Evolutionary conservation across 1,140 invertebrate species (phyloP), one percentile per base, ranked within the genome.

Genomic region (Drosophila novamexicana): DNA sequence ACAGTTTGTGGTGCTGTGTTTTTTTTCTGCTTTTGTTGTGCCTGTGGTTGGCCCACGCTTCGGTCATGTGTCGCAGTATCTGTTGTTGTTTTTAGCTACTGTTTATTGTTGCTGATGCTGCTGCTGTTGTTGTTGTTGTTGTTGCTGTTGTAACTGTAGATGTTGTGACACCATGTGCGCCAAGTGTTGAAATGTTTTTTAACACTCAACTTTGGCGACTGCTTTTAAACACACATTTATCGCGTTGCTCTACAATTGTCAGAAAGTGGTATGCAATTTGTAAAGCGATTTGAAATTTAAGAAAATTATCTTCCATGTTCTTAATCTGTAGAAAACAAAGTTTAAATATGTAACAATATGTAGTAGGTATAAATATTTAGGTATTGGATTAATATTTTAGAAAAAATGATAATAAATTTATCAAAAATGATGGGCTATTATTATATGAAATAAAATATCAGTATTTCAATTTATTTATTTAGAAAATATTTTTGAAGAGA

Each of bases 131-230:
- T 70, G 69, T 63, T 65, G 63, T 69, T 67, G 81, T 77, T 75
- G 64, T 76, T 75, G 62, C 66, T 77, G 61, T 44, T 79, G 49
- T 39, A 65, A 36, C 58, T 50, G 62, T 56, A 67, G 79, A 65
- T 84, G 54, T 72, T 86, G 83, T 82, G 83, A 88, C 83, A 86
- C 83, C 83, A 86, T 86, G 83, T 86, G 83, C 83, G 76, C 70
- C 83, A 86, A 82, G 83, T 82, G 83, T 81, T 82, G 76, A 77
- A 86, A 86, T 88, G 75, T 79, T 88, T 86, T 83, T 86, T 79
- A 79, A 79, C 81, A 76, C 82, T 62, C 76, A 84, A 85, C 81
- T 85, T 86, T 85, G 79, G 67, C 79, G 84, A 85, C 82, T 86
- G 61, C 78, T 74, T 73, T 85, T 81, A 78, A 78, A 75, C 72